phyloP scores from a whole-genome alignment of 1,140 invertebrate genomes.

The Holotrichia oblita region DNA sequence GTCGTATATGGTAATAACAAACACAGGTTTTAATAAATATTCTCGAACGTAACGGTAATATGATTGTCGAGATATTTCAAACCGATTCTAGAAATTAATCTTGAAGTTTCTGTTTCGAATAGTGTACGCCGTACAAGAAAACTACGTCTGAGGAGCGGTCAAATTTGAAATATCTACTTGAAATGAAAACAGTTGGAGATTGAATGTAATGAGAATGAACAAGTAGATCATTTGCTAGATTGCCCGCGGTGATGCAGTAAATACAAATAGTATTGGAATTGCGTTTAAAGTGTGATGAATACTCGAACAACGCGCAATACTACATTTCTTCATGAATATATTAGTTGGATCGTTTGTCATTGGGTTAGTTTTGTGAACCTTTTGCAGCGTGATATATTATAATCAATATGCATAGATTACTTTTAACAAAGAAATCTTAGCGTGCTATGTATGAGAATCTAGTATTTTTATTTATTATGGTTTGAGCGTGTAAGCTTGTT shows the following conservation, averaged over 20 bases:
- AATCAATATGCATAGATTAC: too few species aligned
- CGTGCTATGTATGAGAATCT: too few species aligned
- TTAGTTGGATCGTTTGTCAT: too few species aligned
- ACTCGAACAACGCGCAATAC: background rate
- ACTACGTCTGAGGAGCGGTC: background rate
- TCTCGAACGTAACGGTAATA: slow-evolving; percentile 22
- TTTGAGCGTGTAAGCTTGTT: too few species aligned
- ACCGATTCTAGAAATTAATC: slow-evolving; percentile 35
- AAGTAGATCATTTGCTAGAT: slow-evolving; percentile 28
- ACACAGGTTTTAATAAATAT: slow-evolving; percentile 22
- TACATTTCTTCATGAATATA: too few species aligned
- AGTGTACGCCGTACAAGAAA: background rate
- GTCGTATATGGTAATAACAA: slow-evolving; percentile 22
- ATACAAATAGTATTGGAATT: slow-evolving; percentile 22
- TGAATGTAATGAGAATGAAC: slow-evolving; percentile 26
- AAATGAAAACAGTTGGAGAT: slow-evolving; percentile 32
- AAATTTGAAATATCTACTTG: slow-evolving; percentile 27
- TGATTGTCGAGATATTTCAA: slow-evolving; percentile 30
- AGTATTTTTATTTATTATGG: too few species aligned
- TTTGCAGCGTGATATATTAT: too few species aligned
- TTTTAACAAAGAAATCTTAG: too few species aligned
- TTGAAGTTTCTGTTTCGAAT: background rate
- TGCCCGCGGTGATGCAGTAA: background rate
- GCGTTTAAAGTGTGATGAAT: slow-evolving; percentile 16
- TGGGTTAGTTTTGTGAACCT: too few species aligned